A percentile compares a stretch with the other conserved stretches of the same genome.
These are phyloP conservation scores for Harpalus rufipes DNA, from an alignment of 2,888 invertebrate species.

Conservation along the genomic window DNA sequence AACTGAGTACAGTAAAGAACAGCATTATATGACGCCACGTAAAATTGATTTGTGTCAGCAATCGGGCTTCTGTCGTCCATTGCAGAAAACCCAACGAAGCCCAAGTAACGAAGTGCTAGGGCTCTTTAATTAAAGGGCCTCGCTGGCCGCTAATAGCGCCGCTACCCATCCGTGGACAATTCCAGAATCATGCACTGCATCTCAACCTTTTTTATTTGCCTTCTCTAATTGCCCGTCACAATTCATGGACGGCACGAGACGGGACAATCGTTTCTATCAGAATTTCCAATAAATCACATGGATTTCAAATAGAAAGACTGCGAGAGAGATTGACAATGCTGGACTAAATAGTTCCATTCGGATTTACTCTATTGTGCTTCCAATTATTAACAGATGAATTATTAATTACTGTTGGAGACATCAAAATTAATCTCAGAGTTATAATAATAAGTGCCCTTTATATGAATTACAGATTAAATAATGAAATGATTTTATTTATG, in stretches of 20 bases:
- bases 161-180: constrained; percentile 10
- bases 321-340: neutral
- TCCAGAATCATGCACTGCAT: constrained; percentile 34
- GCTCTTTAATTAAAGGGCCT: constrained; percentile 54
- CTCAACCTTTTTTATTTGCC: constrained; percentile 36
- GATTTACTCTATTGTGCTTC: neutral
- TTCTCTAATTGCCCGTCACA: constrained; percentile 44
- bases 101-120: constrained; percentile 60
- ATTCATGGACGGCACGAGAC: constrained; percentile 1
- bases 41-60: constrained; percentile 58
- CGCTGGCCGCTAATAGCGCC: constrained; percentile 23
- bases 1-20: neutral
- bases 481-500: no score
- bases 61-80: constrained; percentile 26
- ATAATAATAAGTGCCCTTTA: no score
- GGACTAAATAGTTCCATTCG: neutral
- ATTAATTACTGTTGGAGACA: neutral
- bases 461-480: no score
- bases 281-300: constrained; percentile 26
- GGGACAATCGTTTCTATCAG: constrained; percentile 8
- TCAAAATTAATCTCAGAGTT: neutral
- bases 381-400: neutral
- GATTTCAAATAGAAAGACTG: constrained; percentile 11
- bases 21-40: constrained; percentile 46
- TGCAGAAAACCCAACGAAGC: constrained; percentile 60